A percentile compares a stretch with the other conserved stretches of the same genome.
phyloP scores from a whole-genome alignment of 2,888 invertebrate species.

The Leptinotarsa haldemani region DNA sequence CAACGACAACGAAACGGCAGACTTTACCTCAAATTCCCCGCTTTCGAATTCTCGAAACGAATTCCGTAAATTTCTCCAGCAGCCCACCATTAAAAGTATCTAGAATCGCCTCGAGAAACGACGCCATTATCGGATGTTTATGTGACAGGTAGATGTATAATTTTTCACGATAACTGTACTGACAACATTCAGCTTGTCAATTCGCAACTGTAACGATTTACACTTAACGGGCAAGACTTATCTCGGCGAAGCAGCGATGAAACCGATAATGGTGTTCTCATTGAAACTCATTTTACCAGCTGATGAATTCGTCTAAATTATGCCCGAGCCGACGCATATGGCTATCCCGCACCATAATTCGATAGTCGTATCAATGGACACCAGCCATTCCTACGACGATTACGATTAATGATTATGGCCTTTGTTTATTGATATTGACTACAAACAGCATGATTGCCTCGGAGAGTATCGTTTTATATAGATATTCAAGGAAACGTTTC shows the following conservation, averaged over 20 bases:
- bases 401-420: constrained; percentile 17
- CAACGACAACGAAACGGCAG: constrained; percentile 1
- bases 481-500: constrained; percentile 15
- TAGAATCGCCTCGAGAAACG: constrained; percentile 41
- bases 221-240: constrained; percentile 49
- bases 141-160: constrained; percentile 45
- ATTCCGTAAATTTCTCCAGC: constrained; percentile 22
- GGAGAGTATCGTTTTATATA: constrained; percentile 2
- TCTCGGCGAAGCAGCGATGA: constrained; percentile 31
- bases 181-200: constrained; percentile 48
- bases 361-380: constrained; percentile 8
- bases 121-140: constrained; percentile 39
- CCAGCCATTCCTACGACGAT: not conserved
- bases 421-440: constrained; percentile 16
- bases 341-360: constrained; percentile 13
- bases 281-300: constrained; percentile 18
- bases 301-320: constrained; percentile 27
- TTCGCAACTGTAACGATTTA: constrained; percentile 53
- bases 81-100: constrained; percentile 25
- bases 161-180: constrained; percentile 56
- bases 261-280: constrained; percentile 31
- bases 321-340: not conserved
- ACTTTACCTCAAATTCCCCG: not conserved
- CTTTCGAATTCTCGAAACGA: constrained; percentile 13
- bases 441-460: constrained; percentile 16